Base-by-base conservation (phyloP, 1,140 invertebrate species). In the Pseudoatta argentina region DNA sequence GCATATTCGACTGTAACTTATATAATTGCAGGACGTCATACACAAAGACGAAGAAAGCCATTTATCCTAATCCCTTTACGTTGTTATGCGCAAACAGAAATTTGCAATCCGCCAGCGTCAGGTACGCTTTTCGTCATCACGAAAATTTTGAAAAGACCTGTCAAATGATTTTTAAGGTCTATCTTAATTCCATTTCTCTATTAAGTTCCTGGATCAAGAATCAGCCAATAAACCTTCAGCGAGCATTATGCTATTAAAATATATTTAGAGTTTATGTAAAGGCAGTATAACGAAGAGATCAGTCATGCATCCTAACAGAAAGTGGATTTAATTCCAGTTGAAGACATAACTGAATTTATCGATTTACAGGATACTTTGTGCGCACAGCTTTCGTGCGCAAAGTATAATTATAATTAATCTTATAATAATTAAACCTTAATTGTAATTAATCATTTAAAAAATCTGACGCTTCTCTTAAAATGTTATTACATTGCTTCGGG, bases 361-460 rank as follows among this genome's bases (percentile, higher is more conserved):
- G 21, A 14, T 66, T 57, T 81, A 55, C 44, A 10, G 27, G 5
- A 18, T 79, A 39, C 30, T 79, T 69, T 27, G 30, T 69, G 30
- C n/a, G 30, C 16, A 21, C 16, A 16, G 27, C 77, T 81, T 81
- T 44, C 16, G 8, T 48, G 61, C 3, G 12, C 21, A 61, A 24
- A 24, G 24, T 24, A 24, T 24, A 24, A 24, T 24, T 24, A 24
- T 24, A 24, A 24, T 24, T 24, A 1, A 24, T 24, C 24, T 24
- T 24, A 24, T 24, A 1, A 24, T 24, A 24, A 24, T 24, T 24
- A 24, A 24, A 24, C 2, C 53, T 81, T 82, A 82, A 82, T 72
- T 73, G 73, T 82, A 82, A 82, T 48, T 82, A 55, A 82, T 82
- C 14, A 34, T 48, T 72, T 59, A 12, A 73, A 73, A 73, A 59